phyloP scores from a whole-genome alignment of 2,888 invertebrate species.

The Euplexia lucipara region DNA sequence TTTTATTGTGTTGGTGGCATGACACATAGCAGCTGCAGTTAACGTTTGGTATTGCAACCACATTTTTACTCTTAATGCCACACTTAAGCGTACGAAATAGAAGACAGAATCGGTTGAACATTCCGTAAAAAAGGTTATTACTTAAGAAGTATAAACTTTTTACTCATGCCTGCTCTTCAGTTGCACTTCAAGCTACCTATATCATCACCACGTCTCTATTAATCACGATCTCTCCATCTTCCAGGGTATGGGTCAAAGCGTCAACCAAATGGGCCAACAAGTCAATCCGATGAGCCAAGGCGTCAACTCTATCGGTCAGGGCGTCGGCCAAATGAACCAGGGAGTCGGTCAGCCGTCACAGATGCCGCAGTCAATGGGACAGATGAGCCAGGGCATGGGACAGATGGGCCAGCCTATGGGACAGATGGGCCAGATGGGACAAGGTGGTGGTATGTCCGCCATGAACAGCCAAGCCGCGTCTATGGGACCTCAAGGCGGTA shows the following conservation, averaged over 20 bases:
- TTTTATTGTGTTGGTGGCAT: no score
- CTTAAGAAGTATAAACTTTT: no score
- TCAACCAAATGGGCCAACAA: slow-evolving; percentile 89
- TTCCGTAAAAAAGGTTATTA: no score
- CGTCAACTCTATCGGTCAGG: slow-evolving; percentile 85
- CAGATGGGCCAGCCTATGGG: slow-evolving; percentile 89
- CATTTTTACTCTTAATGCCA: no score
- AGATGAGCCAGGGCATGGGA: slow-evolving; percentile 86
- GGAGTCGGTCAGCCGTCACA: slow-evolving; percentile 85
- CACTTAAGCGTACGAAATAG: no score
- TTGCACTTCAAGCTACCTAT: neutral
- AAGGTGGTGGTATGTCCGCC: slow-evolving; percentile 85
- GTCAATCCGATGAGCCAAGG: slow-evolving; percentile 88
- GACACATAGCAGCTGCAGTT: no score
- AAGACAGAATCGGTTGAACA: no score
- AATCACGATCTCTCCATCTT: slow-evolving; percentile 32
- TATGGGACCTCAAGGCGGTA: slow-evolving; percentile 89
- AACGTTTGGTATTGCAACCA: no score
- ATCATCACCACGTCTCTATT: no score
- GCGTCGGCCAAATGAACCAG: slow-evolving; percentile 88
- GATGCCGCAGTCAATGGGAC: slow-evolving; percentile 86
- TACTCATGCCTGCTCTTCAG: neutral
- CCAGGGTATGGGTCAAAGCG: slow-evolving; percentile 87
- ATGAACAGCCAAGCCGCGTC: slow-evolving; percentile 88
- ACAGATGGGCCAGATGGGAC: slow-evolving; percentile 90